Conservation (phyloP, 1,140 invertebrate genomes). For the Habropoda laboriosa region DNA sequence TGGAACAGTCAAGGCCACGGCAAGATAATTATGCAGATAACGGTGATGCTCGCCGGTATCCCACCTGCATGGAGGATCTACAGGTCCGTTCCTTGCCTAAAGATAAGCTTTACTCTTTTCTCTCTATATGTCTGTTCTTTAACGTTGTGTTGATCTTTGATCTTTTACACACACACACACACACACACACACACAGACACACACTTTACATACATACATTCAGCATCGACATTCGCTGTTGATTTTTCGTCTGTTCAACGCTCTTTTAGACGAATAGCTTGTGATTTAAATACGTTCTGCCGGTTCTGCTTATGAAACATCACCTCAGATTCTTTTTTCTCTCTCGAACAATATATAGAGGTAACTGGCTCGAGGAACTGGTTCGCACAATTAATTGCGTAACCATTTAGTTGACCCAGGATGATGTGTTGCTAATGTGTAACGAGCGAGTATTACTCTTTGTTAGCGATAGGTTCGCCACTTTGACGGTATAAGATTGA, state of each 20-base stretch:
- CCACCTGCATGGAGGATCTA: conserved; percentile 46
- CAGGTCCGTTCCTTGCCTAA: conserved; percentile 59
- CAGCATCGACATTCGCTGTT: not conserved
- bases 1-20: conserved; percentile 59
- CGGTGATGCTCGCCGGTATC: conserved; percentile 44
- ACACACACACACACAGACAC: not conserved
- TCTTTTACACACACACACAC: not conserved
- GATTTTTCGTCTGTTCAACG: not conserved
- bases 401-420: conserved; percentile 32
- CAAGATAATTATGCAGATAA: conserved; percentile 55
- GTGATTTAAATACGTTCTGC: not conserved
- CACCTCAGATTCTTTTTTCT: not conserved
- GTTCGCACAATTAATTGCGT: conserved; percentile 39
- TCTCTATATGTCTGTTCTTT: not conserved
- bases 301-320: not conserved
- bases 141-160: conserved; percentile 11
- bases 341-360: not conserved
- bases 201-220: too few relatives aligned
- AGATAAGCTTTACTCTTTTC: conserved; percentile 15
- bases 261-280: not conserved
- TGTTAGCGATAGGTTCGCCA: not conserved
- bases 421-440: conserved; percentile 21
- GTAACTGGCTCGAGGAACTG: conserved; percentile 29
- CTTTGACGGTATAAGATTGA: not conserved
- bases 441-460: not conserved